Base-by-base conservation (phyloP, 2,888 invertebrate genomes). In the Pogonocherus hispidulus region DNA sequence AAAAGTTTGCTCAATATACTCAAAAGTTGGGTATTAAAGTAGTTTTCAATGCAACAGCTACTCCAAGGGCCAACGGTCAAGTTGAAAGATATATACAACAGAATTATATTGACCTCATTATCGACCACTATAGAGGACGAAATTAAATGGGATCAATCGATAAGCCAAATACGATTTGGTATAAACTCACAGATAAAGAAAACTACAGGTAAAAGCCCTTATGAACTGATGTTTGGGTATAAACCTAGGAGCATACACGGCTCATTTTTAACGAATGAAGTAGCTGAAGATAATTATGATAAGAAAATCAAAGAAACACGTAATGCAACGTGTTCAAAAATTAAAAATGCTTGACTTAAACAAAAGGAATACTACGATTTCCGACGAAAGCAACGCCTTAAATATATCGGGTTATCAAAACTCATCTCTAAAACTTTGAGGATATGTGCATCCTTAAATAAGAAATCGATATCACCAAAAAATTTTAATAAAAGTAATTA, bases 11-110 rank as follows among this genome's bases (percentile, higher is more conserved):
- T n/a, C n/a, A n/a, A n/a, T n/a, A n/a, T n/a, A n/a, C n/a, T n/a
- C n/a, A n/a, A n/a, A n/a, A n/a, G n/a, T n/a, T n/a, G 20, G 49
- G 44, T 22, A 63, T 63, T 14, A 62, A 55, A 32, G 14, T 46
- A 11, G 22, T 70, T 18, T 49, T 54, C 8, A 66, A 56, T 47
- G 73, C 71, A 27, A 67, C 66, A 3, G 70, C 67, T n/a, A 71
- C 69, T 3, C 72, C 74, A 18, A 37, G 70, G 18, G 68, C 72
- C 1, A 75, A 76, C 37, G 73, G 73, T 0, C 73, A 76, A 51
- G 71, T 69, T 2, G 69, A 75, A 54, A 37, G 69, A 8, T 56
- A 55, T 23, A n/a, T n/a, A n/a, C n/a, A 66, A 66, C 23, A 14
- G 49, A 9, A 64, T 49, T 1, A 56, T 64, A 14, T 37, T 63